Evolutionary conservation across 2,888 invertebrate species (phyloP), one percentile per base, ranked within the genome.

Genomic region (Panzeria rudis): DNA sequence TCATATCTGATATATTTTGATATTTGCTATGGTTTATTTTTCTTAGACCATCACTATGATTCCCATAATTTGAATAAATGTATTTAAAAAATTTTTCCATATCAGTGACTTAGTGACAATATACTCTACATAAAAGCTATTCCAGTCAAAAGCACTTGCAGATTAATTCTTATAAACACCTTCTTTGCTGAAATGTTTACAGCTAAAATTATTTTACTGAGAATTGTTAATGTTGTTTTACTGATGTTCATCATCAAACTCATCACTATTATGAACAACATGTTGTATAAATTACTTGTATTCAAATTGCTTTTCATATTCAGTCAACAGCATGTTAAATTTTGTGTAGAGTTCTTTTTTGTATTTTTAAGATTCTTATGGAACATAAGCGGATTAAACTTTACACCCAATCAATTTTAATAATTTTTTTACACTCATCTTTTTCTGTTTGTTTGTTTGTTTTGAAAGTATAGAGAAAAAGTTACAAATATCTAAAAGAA

Each of bases 301-400:
- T 50, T 50, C 54, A 76, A 76, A 82, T 71, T 71, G 64, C 61
- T 64, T 56, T 82, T 64, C 66, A 47, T 41, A 59, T 35, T 29
- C 79, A 38, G 25, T 7, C 71, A 79, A 38, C 61, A 61, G 7
- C 29, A 54, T 61, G 62, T 71, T 82, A 17, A 82, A 77, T 71
- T 62, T 64, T 61, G 38, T 82, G 69, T 69, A 76, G 76, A 62
- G 44, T 75, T 52, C 4, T 25, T 9, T 62, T 76, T 76, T 80
- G 25, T 80, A 62, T 61, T 82, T 82, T 75, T 69, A 50, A 77
- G 64, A 76, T 56, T 71, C 69, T 71, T 76, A 47, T 56, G 38
- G 50, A 64, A 77, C 64, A 32, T 82, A 82, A 82, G 82, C 71
- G 76, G 82, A 71, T 82, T 82, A 82, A 82, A 71, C 54, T 77